A percentile compares a stretch with the other conserved stretches of the same genome.
Evolutionary conservation across 1,140 invertebrate genomes (phyloP).

Genomic region (Drosophila nebulosa): DNA sequence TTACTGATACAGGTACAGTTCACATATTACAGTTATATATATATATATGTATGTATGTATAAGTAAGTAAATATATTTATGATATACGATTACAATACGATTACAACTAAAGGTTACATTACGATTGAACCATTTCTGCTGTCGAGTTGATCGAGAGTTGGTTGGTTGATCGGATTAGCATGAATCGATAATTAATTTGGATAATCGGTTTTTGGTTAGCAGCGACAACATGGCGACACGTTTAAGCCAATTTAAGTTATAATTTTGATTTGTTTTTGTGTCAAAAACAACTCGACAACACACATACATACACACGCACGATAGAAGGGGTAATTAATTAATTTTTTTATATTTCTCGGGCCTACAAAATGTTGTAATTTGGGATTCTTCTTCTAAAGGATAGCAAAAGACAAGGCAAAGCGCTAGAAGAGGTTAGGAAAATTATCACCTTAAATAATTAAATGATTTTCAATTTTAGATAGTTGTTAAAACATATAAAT

Average conservation of each 20-base stretch:
- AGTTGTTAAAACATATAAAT: too few species aligned
- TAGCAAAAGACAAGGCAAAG: not conserved
- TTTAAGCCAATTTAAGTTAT: constrained; percentile 47
- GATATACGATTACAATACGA: constrained; percentile 41
- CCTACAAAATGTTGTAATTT: too few species aligned
- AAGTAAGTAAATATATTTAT: constrained; percentile 1
- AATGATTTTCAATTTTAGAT: too few species aligned
- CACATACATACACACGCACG: constrained; percentile 13
- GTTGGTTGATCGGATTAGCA: not conserved
- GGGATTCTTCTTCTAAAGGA: not conserved
- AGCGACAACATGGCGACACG: constrained; percentile 47
- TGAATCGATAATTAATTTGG: not conserved
- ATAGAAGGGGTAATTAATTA: not conserved
- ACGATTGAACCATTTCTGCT: constrained; percentile 43
- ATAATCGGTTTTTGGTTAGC: not conserved
- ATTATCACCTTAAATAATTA: too few species aligned
- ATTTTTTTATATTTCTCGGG: not conserved
- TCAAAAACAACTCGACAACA: constrained; percentile 68
- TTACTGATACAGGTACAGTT: constrained; percentile 44
- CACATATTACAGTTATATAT: constrained; percentile 34
- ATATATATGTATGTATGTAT: constrained; percentile 13
- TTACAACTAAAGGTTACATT: constrained; percentile 58
- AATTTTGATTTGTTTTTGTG: constrained; percentile 7
- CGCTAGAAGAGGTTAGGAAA: too few species aligned
- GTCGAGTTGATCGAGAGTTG: constrained; percentile 66